Evolutionary conservation across 2,888 invertebrate genomes (phyloP), one percentile per base, ranked within the genome.

Genomic region (Perdita meconis): DNA sequence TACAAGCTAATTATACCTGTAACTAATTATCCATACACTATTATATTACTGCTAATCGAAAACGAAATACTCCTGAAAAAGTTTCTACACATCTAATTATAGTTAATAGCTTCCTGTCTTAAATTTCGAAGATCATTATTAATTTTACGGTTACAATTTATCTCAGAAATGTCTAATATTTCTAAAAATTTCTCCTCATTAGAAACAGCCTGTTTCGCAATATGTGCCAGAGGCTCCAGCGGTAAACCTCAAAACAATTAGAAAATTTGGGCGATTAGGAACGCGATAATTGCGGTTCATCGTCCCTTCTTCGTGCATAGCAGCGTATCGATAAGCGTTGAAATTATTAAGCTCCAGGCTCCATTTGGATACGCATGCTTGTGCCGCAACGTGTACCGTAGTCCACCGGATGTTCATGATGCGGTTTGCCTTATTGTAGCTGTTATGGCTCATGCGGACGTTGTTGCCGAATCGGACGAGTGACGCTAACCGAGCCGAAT

Each of bases 321-420:
- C n/a, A 42, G 30, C 60, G 47, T 16, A 16, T 1, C 13, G 19
- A 30, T 30, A 51, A 63, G 40, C 26, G 38, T 22, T 47, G 19
- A 2, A 10, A 22, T 61, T 55, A 38, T 12, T 36, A 22, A 30
- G 10, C 26, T 60, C 51, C 26, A 42, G 59, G 51, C 26, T 66
- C 56, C 50, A 56, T 71, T 75, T 71, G 79, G 47, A 55, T 75
- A 70, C 60, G 82, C 51, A 50, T 53, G 65, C 65, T 44, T 38
- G 57, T 50, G 63, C 57, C 74, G 55, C 44, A 73, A 69, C 66
- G 47, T 44, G 67, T 68, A 63, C 53, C 71, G 68, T 64, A 67
- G 50, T 63, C 64, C 55, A 69, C 78, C 81, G 85, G 83, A 85
- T 81, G 85, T 6, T 80, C 79, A 71, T 68, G 79, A 84, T 77